Conservation (phyloP, 2,113 vertebrate genomes). For the Albula goreensis region DNA sequence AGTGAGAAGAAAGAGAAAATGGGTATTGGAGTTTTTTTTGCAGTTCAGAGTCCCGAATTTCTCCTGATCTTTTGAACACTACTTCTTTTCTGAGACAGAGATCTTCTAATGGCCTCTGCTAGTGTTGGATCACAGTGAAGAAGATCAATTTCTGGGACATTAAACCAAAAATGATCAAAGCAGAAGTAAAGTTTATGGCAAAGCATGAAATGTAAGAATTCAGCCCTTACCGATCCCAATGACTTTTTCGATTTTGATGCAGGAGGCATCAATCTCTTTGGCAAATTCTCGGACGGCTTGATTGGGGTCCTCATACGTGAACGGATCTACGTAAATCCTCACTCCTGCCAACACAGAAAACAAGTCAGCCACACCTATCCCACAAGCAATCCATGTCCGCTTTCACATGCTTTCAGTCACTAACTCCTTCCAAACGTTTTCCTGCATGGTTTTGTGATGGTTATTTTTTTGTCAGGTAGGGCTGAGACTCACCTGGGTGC, state of each 20-base stretch:
- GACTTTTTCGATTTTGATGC: conserved; percentile 98
- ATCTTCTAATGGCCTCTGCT: too few species aligned
- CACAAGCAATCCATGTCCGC: neutral
- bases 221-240: conserved; percentile 89
- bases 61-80: conserved; percentile 31
- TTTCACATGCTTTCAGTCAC: neutral
- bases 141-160: too few species aligned
- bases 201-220: conserved; percentile 28
- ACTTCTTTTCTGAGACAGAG: too few species aligned
- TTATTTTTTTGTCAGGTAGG: neutral
- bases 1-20: conserved; percentile 48
- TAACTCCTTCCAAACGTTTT: too few species aligned
- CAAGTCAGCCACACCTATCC: neutral
- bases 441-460: neutral
- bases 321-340: conserved; percentile 96
- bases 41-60: conserved; percentile 56
- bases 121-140: too few species aligned
- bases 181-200: neutral
- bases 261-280: conserved; percentile 97
- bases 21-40: conserved; percentile 68
- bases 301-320: conserved; percentile 97
- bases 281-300: conserved; percentile 97
- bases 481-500: conserved; percentile 82
- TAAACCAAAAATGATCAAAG: neutral
- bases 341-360: conserved; percentile 75